A percentile compares a stretch with the other conserved stretches of the same genome.
Conservation (phyloP, 2,797 vertebrate genomes). For the Syndactyla subalaris region DNA sequence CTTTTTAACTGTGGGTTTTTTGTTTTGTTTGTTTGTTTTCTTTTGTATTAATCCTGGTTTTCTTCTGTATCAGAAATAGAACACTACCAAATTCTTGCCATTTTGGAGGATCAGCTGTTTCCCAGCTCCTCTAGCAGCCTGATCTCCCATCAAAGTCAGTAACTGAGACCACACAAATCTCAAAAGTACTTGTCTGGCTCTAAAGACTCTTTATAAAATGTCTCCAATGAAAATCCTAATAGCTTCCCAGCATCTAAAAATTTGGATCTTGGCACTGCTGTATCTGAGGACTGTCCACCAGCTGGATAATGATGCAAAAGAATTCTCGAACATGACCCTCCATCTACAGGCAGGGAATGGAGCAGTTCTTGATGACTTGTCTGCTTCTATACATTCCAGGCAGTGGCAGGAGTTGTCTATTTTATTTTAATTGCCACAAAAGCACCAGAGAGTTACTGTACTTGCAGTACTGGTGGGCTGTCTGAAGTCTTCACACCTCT, state of each 20-base stretch:
- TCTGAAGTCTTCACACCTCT: not conserved
- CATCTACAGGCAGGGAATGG: not conserved
- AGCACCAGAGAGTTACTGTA: not conserved
- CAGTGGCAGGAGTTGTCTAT: not conserved
- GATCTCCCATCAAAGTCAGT: not conserved
- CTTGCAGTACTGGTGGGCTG: not conserved
- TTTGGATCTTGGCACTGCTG: not conserved
- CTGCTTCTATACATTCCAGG: not conserved
- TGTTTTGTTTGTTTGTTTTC: not conserved
- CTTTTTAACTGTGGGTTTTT: not conserved
- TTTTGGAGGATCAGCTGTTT: not conserved
- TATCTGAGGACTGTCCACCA: not conserved
- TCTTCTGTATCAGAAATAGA: not conserved
- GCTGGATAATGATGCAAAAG: not conserved
- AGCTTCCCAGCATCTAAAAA: not conserved
- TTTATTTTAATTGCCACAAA: not conserved
- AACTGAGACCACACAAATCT: not conserved
- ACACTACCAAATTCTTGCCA: not conserved
- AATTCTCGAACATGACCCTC: not conserved
- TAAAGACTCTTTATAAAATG: not conserved
- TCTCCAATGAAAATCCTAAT: not conserved
- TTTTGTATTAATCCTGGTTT: not conserved
- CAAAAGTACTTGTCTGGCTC: not conserved
- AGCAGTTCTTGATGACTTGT: not conserved
- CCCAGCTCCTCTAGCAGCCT: not conserved